phyloP scores from a whole-genome alignment of 2,888 invertebrate genomes.

The Agapostemon virescens region DNA sequence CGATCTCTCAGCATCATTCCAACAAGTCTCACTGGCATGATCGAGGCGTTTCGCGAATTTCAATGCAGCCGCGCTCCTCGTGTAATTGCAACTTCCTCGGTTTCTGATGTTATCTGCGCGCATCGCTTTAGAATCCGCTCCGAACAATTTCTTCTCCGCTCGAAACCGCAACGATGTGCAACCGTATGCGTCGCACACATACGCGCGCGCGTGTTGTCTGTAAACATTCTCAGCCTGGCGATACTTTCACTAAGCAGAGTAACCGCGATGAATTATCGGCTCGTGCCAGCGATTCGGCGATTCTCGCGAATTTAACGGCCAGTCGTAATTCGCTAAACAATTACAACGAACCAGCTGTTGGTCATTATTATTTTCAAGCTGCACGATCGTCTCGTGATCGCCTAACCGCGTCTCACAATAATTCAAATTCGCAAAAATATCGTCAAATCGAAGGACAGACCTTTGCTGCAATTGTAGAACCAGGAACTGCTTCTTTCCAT shows the following conservation, averaged over 20 bases:
- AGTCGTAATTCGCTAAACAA: conserved; percentile 24
- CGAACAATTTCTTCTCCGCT: conserved; percentile 7
- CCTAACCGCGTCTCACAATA: no score
- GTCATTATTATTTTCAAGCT: no score
- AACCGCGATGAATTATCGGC: conserved; percentile 1
- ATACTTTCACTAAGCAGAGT: conserved; percentile 14
- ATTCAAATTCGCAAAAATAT: no score
- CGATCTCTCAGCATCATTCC: conserved; percentile 20
- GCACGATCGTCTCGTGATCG: no score
- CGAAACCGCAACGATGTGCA: neutral
- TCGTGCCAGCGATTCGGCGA: neutral
- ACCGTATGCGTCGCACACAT: no score
- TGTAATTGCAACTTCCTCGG: conserved; percentile 38
- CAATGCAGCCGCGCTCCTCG: neutral
- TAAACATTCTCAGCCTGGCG: neutral
- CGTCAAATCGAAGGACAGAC: no score
- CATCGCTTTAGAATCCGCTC: conserved; percentile 22
- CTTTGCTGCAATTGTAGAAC: no score
- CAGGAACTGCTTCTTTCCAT: no score
- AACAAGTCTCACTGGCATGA: conserved; percentile 17
- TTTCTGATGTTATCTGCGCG: conserved; percentile 28
- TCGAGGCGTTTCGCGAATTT: conserved; percentile 18
- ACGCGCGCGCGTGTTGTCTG: neutral
- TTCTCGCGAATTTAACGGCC: conserved; percentile 10
- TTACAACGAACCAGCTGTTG: no score